These are phyloP conservation scores for Psammodynastes pulverulentus DNA, from an alignment of 2,113 vertebrate genomes.

Conservation along the genomic window DNA sequence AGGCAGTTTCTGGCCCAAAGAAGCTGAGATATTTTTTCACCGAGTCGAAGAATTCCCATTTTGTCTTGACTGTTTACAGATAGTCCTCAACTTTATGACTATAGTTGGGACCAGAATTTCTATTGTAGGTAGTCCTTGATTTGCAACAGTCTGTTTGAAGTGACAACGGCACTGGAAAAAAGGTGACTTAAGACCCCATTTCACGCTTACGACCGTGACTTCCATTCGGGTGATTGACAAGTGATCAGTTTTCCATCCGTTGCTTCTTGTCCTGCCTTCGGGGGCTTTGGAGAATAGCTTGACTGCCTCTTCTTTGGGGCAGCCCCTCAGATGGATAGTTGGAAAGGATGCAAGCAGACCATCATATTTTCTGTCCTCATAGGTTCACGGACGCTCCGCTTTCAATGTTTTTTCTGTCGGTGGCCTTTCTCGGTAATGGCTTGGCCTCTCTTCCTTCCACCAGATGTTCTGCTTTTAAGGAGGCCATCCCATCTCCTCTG, in stretches of 20 bases:
- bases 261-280: no score
- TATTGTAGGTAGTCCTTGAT: no score
- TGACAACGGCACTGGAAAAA: no score
- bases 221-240: no score
- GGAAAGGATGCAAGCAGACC: background rate
- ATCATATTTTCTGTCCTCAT: background rate
- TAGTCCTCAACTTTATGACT: no score
- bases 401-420: background rate
- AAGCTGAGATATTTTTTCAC: background rate
- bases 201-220: no score
- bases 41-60: background rate
- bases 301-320: background rate
- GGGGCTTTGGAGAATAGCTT: background rate
- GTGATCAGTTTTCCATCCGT: no score
- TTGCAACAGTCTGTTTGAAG: no score
- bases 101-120: no score
- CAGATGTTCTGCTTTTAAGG: constrained; percentile 26
- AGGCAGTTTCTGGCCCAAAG: background rate
- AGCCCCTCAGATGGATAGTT: background rate
- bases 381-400: background rate
- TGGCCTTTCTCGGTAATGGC: constrained; percentile 47
- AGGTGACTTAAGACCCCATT: no score
- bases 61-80: background rate
- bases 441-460: constrained; percentile 42
- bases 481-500: constrained; percentile 35